Evolutionary conservation across 2,797 vertebrate species (phyloP), one percentile per base, ranked within the genome.

Genomic region (Balearica regulorum): DNA sequence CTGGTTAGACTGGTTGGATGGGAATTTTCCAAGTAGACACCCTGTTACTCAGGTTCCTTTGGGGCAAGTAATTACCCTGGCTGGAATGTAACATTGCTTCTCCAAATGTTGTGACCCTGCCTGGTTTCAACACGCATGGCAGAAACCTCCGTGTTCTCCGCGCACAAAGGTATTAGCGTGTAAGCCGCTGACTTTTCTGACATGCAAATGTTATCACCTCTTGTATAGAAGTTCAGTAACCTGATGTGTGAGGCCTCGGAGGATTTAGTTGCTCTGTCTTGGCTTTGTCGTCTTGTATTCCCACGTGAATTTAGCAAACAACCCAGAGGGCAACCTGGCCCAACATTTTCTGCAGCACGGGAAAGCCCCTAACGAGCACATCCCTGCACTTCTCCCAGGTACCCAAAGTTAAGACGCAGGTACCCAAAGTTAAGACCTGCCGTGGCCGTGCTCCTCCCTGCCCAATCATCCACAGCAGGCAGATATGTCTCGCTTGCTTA

Each of bases 21-120:
- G 86, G 95, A 96, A 96, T 92, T 93, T 93, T 94, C 75, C 77
- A 61, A 83, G 92, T 55, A 19, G 4, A 94, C 96, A 87, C 94
- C 88, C 93, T 93, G 66, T 84, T 96, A 82, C 73, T 94, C 91
- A 90, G 94, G 80, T 68, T 96, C 64, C 78, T 94, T 37, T 64
- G 71, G 53, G 70, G 81, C 78, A 90, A 79, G 79, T 76, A 93
- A 51, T 90, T 75, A 88, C 53, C 13, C 72, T 21, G 61, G 35
- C 77, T 91, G 91, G 87, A 90, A 87, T 64, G 55, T 28, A 87
- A 57, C 66, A 86, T 60, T 57, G 8, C 33, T 76, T 87, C 57
- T 91, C 49, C 24, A 21, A 88, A 15, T 1, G 5, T 14, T 53
- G 31, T 78, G 88, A 64, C 83, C 4, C 0, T 49, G 25, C 1